A percentile compares a stretch with the other conserved stretches of the same genome.
phyloP scores from a whole-genome alignment of 2,113 vertebrate species.

The Platycercus adscitus region DNA sequence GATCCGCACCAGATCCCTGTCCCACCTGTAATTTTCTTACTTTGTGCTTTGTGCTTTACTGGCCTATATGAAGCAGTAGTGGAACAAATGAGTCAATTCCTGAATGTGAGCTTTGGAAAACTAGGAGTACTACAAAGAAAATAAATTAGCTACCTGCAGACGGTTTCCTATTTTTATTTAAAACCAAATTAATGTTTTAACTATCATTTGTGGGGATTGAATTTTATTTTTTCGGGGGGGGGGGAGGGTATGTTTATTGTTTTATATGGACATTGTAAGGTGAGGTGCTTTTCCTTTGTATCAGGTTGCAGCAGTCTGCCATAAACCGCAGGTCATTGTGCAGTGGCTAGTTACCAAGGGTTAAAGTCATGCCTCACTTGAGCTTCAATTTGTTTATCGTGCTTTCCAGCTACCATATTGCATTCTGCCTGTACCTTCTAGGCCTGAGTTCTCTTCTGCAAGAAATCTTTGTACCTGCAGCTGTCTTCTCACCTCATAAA shows the following conservation, averaged over 20 bases:
- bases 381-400: not conserved
- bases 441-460: not conserved
- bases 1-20: not conserved
- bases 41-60: not conserved
- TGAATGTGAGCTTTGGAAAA: not conserved
- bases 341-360: not conserved
- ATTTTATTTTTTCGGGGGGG: not conserved
- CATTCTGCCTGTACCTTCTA: not conserved
- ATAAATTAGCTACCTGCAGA: not conserved
- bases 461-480: not conserved
- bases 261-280: not conserved
- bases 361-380: not conserved
- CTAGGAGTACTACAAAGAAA: not conserved
- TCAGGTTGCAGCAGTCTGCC: not conserved
- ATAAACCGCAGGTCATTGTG: not conserved
- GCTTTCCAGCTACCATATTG: not conserved
- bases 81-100: not conserved
- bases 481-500: not conserved
- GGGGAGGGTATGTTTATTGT: not conserved
- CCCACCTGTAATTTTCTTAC: not conserved
- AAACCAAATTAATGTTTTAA: not conserved
- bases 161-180: not conserved
- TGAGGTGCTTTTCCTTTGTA: not conserved
- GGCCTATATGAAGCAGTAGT: not conserved
- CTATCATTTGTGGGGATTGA: not conserved